Base-by-base conservation (phyloP, 2,797 vertebrate species). In the Carapus acus region DNA sequence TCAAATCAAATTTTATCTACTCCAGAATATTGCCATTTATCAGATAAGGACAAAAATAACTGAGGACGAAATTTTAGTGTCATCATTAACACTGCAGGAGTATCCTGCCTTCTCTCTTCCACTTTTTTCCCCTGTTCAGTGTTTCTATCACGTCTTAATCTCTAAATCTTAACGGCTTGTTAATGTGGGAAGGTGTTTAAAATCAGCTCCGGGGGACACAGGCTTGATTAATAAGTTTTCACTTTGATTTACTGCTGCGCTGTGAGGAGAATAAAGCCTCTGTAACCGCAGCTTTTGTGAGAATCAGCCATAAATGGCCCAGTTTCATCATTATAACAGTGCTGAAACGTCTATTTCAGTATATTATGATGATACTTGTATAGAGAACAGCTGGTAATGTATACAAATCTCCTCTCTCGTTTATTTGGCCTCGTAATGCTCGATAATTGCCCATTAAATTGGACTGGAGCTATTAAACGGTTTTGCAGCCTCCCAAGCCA, bases 391-490 rank as follows among this genome's bases (percentile, higher is more conserved):
- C 16, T 44, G 49, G 55, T 48, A 24, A 53, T 20, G 44, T 45
- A 23, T 21, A 42, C 12, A 22, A 18, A 43, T 3, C 38, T 20
- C 42, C 43, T 33, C 42, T 47, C 44, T 55, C 39, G 23, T 27
- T 68, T 46, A 22, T 20, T 48, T 58, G 37, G n/a, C 58, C 29
- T 49, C 34, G 14, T 9, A 22, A 41, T 43, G 7, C 47, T 58
- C 22, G 49, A 14, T 49, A 63, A 54, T 50, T 61, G 36, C 47
- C 60, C 54, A 37, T 64, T 62, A 54, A 34, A 3, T 19, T 34
- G 19, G 45, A 60, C 18, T 62, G 41, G 49, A 48, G 18, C 36
- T 61, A 50, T 65, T 58, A 67, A n/a, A 38, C 22, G 39, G 47
- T 55, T 24, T 36, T 38, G 29, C 19, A 48, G 36, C 8, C 16